Conservation (phyloP, 2,113 vertebrate species). For the Mormyrus lacerda region DNA sequence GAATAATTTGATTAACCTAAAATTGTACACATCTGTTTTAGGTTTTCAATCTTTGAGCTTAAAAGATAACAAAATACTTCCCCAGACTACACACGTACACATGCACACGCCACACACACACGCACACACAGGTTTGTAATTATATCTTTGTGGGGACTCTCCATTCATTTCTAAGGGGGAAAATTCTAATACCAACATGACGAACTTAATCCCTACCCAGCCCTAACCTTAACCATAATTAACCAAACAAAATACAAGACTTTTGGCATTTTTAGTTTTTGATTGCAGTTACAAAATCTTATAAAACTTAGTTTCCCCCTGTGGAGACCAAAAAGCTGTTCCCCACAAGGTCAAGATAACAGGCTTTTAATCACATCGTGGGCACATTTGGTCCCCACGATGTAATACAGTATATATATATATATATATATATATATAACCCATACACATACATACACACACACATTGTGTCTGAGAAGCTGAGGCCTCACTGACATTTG, state of each 20-base stretch:
- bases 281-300: background rate
- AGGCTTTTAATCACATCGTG: background rate
- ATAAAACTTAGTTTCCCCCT: background rate
- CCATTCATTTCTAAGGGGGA: background rate
- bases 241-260: background rate
- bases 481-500: background rate
- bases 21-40: background rate
- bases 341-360: background rate
- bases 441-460: background rate
- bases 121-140: no score
- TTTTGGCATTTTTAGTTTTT: background rate
- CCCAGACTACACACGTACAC: background rate
- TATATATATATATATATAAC: background rate
- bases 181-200: no score
- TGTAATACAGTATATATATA: background rate
- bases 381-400: background rate
- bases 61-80: background rate
- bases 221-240: background rate
- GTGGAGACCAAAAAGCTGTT: background rate
- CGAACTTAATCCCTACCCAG: no score
- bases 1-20: background rate
- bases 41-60: background rate
- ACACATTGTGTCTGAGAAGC: background rate
- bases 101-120: no score
- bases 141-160: no score